phyloP scores from a whole-genome alignment of 1,140 invertebrate species.

The Hyles euphorbiae region DNA sequence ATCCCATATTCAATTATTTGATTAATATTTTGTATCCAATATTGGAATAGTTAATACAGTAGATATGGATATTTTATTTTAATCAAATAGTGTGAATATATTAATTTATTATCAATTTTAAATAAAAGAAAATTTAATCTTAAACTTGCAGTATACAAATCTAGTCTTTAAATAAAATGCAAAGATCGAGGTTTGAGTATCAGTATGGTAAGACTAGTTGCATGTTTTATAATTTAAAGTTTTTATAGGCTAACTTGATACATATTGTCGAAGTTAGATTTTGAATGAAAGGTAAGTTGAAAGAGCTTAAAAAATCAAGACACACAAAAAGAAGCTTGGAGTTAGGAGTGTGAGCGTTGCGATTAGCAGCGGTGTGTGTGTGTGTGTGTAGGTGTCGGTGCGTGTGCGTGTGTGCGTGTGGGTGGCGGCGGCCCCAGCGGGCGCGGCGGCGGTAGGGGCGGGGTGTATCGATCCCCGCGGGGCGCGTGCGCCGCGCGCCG shows the following conservation, averaged over 20 bases:
- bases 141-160: too few relatives aligned
- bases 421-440: constrained; percentile 32
- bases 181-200: too few relatives aligned
- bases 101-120: too few relatives aligned
- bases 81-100: too few relatives aligned
- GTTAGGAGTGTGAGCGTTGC: constrained; percentile 46
- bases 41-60: too few relatives aligned
- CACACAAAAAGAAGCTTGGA: constrained; percentile 31
- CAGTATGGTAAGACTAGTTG: too few relatives aligned
- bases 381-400: constrained; percentile 16
- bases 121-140: too few relatives aligned
- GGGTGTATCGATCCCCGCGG: constrained; percentile 67
- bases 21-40: too few relatives aligned
- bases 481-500: constrained; percentile 58
- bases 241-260: constrained; percentile 9
- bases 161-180: too few relatives aligned
- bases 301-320: constrained; percentile 41
- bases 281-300: constrained; percentile 9
- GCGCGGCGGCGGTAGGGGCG: constrained; percentile 52
- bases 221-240: background rate
- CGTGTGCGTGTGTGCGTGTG: constrained; percentile 40
- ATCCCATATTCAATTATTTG: too few relatives aligned
- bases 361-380: constrained; percentile 32
- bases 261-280: too few relatives aligned
- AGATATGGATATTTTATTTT: too few relatives aligned